phyloP scores from a whole-genome alignment of 2,113 vertebrate genomes.

The Ornithorhynchus anatinus region DNA sequence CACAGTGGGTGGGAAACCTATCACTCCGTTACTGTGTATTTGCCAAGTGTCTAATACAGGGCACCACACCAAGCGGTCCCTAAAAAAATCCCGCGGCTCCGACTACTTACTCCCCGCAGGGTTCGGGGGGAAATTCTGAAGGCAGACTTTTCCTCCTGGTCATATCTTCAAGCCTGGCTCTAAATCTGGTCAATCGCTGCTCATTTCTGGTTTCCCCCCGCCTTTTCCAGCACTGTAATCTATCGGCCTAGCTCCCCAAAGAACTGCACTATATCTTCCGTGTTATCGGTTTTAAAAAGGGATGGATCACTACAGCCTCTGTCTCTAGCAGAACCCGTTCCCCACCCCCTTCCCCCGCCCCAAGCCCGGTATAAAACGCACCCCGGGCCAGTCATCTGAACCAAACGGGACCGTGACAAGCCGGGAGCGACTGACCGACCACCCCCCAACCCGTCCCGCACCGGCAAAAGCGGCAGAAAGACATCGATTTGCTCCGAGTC shows the following conservation, averaged over 20 bases:
- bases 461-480: constrained; percentile 40
- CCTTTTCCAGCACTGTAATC: constrained; percentile 10
- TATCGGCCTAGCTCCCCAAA: constrained; percentile 22
- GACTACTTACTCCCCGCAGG: no score
- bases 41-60: no score
- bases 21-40: no score
- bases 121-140: no score
- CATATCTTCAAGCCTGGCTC: constrained; percentile 18
- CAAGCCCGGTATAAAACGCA: not conserved
- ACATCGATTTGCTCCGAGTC: constrained; percentile 41
- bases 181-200: not conserved
- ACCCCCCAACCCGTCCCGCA: constrained; percentile 21
- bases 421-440: constrained; percentile 40
- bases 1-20: no score
- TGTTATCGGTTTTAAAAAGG: not conserved
- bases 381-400: constrained; percentile 18
- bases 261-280: constrained; percentile 21
- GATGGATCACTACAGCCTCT: constrained; percentile 25
- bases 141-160: no score
- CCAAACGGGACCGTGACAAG: constrained; percentile 57
- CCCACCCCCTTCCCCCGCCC: constrained; percentile 12
- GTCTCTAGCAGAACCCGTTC: not conserved
- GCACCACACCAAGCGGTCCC: no score
- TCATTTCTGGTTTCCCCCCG: constrained; percentile 4
- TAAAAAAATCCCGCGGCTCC: no score